These are phyloP conservation scores for Loris lydekkerianus DNA, from an alignment of 2,797 vertebrate species.

Conservation along the genomic window DNA sequence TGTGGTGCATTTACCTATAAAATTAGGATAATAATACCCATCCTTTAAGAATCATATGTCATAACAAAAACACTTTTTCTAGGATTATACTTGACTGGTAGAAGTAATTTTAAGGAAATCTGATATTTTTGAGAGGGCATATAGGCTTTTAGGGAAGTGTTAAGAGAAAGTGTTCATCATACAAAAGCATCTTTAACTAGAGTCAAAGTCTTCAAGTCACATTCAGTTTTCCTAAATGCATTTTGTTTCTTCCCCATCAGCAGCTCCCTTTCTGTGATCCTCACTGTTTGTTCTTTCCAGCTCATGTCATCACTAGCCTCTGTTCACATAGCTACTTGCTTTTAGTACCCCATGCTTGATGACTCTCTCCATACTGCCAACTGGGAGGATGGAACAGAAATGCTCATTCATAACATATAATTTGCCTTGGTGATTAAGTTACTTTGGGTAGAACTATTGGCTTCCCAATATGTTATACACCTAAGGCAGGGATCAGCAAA, in stretches of 20 bases:
- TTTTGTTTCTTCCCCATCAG: not conserved
- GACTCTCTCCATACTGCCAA: not conserved
- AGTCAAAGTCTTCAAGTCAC: not conserved
- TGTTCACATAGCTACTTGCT: not conserved
- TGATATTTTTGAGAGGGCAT: not conserved
- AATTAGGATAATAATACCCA: not conserved
- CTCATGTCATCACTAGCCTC: not conserved
- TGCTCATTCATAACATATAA: not conserved
- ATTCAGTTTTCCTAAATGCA: not conserved
- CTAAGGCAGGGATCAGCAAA: not conserved
- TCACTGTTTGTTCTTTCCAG: not conserved
- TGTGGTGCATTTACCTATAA: conserved; percentile 1
- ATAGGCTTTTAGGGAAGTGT: not conserved
- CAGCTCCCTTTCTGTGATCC: not conserved
- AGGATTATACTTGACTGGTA: not conserved
- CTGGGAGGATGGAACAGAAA: not conserved
- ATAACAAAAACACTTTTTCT: not conserved
- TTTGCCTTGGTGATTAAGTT: not conserved
- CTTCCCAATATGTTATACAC: not conserved
- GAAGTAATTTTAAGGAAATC: not conserved
- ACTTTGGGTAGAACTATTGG: not conserved
- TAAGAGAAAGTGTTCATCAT: not conserved
- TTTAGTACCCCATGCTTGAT: not conserved
- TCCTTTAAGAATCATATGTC: conserved; percentile 13
- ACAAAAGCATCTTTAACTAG: not conserved